Conservation (phyloP, 37 sponge, comb jelly and placozoan species). For the Eunapius fragilis region DNA sequence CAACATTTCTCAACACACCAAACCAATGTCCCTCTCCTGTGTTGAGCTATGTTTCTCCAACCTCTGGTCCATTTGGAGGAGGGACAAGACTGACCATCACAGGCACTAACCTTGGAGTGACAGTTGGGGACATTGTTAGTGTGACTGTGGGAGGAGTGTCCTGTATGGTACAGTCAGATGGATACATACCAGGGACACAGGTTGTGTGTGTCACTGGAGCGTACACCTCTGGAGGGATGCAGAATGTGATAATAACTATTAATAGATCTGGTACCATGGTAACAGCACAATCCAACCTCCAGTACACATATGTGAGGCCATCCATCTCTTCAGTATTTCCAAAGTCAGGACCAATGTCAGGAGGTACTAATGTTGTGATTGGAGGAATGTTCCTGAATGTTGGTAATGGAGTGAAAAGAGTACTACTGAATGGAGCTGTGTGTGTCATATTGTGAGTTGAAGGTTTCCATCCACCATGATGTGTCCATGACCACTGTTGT, state of each 20-base stretch:
- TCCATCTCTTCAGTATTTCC: constrained; percentile 46
- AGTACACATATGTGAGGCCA: constrained; percentile 20
- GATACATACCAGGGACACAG: constrained; percentile 33
- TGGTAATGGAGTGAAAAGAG: constrained; percentile 47
- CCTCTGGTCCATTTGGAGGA: constrained; percentile 61
- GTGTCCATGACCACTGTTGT: not conserved
- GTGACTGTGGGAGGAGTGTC: constrained; percentile 14
- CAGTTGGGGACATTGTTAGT: constrained; percentile 15
- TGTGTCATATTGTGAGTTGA: constrained; percentile 12
- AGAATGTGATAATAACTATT: not conserved
- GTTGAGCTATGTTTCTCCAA: constrained; percentile 54
- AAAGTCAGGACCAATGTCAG: constrained; percentile 70
- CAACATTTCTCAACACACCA: not conserved
- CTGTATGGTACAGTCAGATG: constrained; percentile 26
- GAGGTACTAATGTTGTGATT: constrained; percentile 64
- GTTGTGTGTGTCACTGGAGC: constrained; percentile 29
- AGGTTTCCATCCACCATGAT: not conserved
- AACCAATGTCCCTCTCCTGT: constrained; percentile 38
- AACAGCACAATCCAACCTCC: no score
- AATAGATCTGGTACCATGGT: not conserved
- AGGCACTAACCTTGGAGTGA: constrained; percentile 72
- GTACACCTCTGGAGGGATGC: not conserved
- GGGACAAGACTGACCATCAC: constrained; percentile 63
- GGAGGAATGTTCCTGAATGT: constrained; percentile 60
- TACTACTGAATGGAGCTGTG: constrained; percentile 25